Base-by-base conservation (phyloP, 1,140 invertebrate species). In the Cardiocondyla obscurior region DNA sequence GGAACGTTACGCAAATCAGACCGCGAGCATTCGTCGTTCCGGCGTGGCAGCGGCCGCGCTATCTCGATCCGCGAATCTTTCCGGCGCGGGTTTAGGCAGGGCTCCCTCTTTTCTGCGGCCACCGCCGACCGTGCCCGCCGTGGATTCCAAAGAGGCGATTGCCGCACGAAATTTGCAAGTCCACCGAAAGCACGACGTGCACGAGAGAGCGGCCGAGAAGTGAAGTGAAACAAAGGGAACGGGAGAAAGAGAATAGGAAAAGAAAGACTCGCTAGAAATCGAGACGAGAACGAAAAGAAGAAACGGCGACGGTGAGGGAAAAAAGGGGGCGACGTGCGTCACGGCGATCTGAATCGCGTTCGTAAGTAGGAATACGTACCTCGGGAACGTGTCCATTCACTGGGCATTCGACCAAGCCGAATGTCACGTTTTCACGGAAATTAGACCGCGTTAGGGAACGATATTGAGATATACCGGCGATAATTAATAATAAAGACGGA, bases 1-100 rank as follows among this genome's bases (percentile, higher is more conserved):
- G 25, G 88, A 90, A 90, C 83, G 64, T 90, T 90, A 90, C 90
- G 90, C 84, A 90, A 91, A 90, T 90, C 85, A 88, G 89, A 90
- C 62, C 81, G 82, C 69, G 60, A 53, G 58, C 65, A 79, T 77
- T 84, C 85, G 82, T 88, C 70, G 64, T 62, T 14, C 14, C 51
- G 25, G n/a, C 33, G 51, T 77, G 77, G 69, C 81, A 57, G 85
- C 33, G 70, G 36, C 33, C 64, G 65, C 77, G 82, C 76, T 91
- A 90, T 91, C 89, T 89, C 64, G 12, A 55, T 30, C n/a, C 81
- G 81, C 82, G 82, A 86, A 90, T 91, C 90, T 91, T 70, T 67
- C 16, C 49, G 67, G 36, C 42, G 33, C 28, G 73, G 46, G 79
- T 74, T 86, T 83, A 83, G 58, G 57, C 85, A 53, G 62, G 79